These are phyloP conservation scores for Metalampra italica DNA, from an alignment of 2,888 invertebrate genomes.

Conservation along the genomic window DNA sequence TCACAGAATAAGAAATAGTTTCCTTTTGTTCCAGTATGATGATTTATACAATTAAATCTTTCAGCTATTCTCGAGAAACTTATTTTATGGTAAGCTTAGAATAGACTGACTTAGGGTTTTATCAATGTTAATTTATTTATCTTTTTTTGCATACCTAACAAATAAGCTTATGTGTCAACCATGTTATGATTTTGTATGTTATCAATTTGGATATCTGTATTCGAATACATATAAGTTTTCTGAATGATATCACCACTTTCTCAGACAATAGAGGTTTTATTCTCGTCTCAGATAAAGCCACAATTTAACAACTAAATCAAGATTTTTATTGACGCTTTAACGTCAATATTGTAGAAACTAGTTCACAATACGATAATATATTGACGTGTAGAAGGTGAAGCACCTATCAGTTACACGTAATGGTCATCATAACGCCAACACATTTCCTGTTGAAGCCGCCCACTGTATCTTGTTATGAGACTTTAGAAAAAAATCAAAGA, in stretches of 20 bases:
- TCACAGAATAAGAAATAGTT: too few relatives aligned
- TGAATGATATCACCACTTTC: slow-evolving; percentile 2
- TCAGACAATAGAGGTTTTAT: slow-evolving; percentile 1
- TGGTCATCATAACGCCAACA: slow-evolving; percentile 32
- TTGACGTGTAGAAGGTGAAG: slow-evolving; percentile 6
- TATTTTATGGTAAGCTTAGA: too few relatives aligned
- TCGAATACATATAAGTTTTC: too few relatives aligned
- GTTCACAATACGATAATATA: slow-evolving; percentile 3
- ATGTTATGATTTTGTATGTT: too few relatives aligned
- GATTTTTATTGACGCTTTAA: slow-evolving; percentile 9
- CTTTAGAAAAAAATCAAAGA: slow-evolving; percentile 1
- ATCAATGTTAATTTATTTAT: too few relatives aligned
- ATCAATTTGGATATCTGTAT: too few relatives aligned
- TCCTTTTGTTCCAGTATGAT: too few relatives aligned
- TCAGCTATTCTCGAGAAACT: too few relatives aligned
- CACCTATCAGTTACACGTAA: slow-evolving; percentile 26
- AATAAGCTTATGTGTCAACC: too few relatives aligned
- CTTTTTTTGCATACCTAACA: too few relatives aligned
- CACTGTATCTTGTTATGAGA: slow-evolving; percentile 16
- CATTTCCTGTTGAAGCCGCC: slow-evolving; percentile 31
- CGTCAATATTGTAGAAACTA: slow-evolving; percentile 3
- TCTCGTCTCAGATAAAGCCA: not conserved
- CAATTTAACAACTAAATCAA: slow-evolving; percentile 19
- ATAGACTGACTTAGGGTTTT: too few relatives aligned
- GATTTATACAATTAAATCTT: too few relatives aligned